Evolutionary conservation across 2,113 vertebrate species (phyloP).

Genomic region (Chaetorhynchus papuensis): DNA sequence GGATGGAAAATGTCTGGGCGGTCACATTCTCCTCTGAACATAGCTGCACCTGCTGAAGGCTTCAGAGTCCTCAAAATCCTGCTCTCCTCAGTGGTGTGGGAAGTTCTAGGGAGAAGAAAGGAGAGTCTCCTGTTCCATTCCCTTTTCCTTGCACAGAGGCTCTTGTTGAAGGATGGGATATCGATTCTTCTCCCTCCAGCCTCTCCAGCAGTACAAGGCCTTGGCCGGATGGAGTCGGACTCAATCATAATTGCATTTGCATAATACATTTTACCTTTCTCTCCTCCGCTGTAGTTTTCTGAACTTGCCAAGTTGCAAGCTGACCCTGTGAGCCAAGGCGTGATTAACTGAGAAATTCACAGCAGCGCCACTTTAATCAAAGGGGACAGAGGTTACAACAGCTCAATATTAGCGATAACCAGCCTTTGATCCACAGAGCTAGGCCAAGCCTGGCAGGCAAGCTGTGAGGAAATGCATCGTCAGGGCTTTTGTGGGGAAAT

Average conservation of each 20-base stretch:
- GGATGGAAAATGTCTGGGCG: neutral
- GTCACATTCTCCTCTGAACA: neutral
- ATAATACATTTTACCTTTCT: constrained; percentile 68
- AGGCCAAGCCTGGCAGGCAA: constrained; percentile 76
- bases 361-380: constrained; percentile 81
- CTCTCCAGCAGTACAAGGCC: neutral
- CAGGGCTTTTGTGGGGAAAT: constrained; percentile 87
- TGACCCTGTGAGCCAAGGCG: constrained; percentile 68
- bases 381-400: constrained; percentile 93
- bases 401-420: constrained; percentile 92
- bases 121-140: neutral
- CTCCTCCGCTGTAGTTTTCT: constrained; percentile 62
- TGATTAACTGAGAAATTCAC: constrained; percentile 86
- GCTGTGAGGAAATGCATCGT: constrained; percentile 81
- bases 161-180: neutral
- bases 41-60: neutral
- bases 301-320: constrained; percentile 72
- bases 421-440: constrained; percentile 89
- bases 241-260: constrained; percentile 62
- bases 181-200: neutral
- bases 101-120: neutral
- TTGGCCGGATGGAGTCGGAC: neutral
- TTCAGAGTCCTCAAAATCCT: neutral
- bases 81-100: neutral
- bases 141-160: fast-evolving